Evolutionary conservation across 2,888 invertebrate species (phyloP), one percentile per base, ranked within the genome.

Genomic region (Germaria angustata): DNA sequence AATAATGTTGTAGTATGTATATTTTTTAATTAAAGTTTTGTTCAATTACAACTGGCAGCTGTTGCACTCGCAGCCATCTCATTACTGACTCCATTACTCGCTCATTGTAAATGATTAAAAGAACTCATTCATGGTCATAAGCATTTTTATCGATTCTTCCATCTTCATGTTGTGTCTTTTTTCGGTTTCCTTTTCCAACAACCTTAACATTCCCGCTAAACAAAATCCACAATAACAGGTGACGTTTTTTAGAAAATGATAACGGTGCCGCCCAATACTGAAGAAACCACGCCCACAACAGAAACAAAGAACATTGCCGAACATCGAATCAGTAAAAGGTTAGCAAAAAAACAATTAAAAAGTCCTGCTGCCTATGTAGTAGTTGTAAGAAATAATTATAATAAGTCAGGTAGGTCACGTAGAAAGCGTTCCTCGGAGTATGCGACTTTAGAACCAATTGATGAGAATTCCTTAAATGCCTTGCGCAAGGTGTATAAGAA

Each of bases 181-280:
- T 28, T 65, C 44, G 22, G 34, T 44, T 49, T 61, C 73, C 51
- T 69, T n/a, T 39, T 41, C 17, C 72, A 44, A 69, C 61, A 41
- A 78, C 76, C 75, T 71, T 79, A 80, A 82, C 80, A 81, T 80
- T 82, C 51, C 72, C 51, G 77, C 51, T 69, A 61, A 69, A 79
- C 44, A 65, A 65, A 78, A 78, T 69, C 78, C 61, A 65, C 88
- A 90, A 90, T 90, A 90, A 90, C 90, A 90, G 90, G 89, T 88
- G 90, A 88, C 89, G 90, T 89, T 87, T 90, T 90, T 90, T 90
- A 90, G 90, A 86, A 88, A 88, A 85, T 89, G 86, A 65, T 41
- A 20, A 51, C 28, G 28, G 86, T 81, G 77, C 65, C 61, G 55
- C 85, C 28, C 39, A 46, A 61, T 24, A 24, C 76, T 76, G 57